These are phyloP conservation scores for Chromoteleia sp. DNA, from an alignment of 2,888 invertebrate genomes.

Conservation along the genomic window DNA sequence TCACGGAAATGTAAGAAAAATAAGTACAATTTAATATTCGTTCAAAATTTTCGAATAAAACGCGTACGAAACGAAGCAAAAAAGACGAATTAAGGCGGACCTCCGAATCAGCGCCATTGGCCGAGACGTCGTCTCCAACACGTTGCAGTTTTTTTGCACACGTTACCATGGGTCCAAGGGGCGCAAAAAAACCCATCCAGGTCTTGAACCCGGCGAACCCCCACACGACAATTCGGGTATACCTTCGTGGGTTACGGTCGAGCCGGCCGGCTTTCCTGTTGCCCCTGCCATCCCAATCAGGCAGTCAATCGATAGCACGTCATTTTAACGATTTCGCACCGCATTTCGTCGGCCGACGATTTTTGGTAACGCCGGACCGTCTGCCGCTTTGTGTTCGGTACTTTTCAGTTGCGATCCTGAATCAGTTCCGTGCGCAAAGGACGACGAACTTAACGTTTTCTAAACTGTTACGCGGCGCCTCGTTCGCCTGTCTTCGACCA, in stretches of 20 bases:
- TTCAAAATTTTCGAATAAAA: not conserved
- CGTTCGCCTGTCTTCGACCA: slow-evolving; percentile 2
- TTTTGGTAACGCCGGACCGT: not conserved
- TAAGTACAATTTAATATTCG: not conserved
- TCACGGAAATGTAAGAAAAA: not conserved
- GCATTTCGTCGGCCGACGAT: slow-evolving; percentile 52
- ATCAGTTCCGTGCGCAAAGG: too few relatives aligned
- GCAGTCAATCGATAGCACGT: slow-evolving; percentile 82
- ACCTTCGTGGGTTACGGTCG: slow-evolving; percentile 94
- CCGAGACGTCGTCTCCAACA: too few relatives aligned
- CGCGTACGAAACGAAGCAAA: not conserved
- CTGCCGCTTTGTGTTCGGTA: not conserved
- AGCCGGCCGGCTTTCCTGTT: slow-evolving; percentile 91
- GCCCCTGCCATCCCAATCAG: slow-evolving; percentile 82
- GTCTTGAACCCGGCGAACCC: not conserved
- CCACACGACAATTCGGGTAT: slow-evolving; percentile 82
- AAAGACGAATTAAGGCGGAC: not conserved
- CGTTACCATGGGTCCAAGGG: too few relatives aligned
- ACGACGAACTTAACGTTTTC: too few relatives aligned
- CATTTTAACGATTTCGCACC: slow-evolving; percentile 72
- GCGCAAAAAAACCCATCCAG: not conserved
- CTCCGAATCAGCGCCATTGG: not conserved
- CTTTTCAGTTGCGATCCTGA: too few relatives aligned
- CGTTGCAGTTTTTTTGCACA: too few relatives aligned
- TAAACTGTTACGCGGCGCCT: not conserved